These are phyloP conservation scores for Antennarius striatus DNA, from an alignment of 2,113 vertebrate genomes.

Conservation along the genomic window DNA sequence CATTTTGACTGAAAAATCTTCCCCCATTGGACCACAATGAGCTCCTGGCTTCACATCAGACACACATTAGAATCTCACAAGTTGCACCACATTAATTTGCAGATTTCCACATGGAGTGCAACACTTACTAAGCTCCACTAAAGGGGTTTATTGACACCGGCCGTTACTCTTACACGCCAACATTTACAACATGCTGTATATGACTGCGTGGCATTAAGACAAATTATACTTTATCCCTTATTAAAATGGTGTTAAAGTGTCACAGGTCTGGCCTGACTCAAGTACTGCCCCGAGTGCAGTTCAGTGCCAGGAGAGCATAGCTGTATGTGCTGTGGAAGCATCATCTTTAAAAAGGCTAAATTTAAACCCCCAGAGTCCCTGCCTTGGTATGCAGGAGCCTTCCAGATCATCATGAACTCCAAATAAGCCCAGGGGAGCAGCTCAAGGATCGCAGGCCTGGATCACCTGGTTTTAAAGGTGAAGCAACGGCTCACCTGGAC, in stretches of 20 bases:
- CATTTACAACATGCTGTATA: slow-evolving; percentile 39
- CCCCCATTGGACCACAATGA: too few species aligned
- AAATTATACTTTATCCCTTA: slow-evolving; percentile 64
- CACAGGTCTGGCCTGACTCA: slow-evolving; percentile 48
- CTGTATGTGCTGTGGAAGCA: slow-evolving; percentile 78
- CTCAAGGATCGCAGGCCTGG: slow-evolving; percentile 5
- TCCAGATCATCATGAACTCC: slow-evolving; percentile 80
- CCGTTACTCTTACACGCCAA: slow-evolving; percentile 39
- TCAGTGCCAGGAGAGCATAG: slow-evolving; percentile 64
- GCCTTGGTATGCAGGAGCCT: slow-evolving; percentile 73
- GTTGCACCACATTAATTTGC: too few species aligned
- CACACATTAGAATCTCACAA: too few species aligned
- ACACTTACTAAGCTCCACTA: too few species aligned
- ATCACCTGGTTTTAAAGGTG: slow-evolving; percentile 45
- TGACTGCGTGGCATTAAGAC: slow-evolving; percentile 38
- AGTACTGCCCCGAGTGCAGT: slow-evolving; percentile 53
- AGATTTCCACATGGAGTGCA: too few species aligned
- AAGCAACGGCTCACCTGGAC: slow-evolving; percentile 36
- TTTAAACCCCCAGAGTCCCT: slow-evolving; percentile 75
- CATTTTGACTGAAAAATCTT: too few species aligned
- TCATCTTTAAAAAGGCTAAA: slow-evolving; percentile 83
- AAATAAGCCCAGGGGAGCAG: slow-evolving; percentile 73
- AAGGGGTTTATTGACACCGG: slow-evolving; percentile 2
- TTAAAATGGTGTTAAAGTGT: slow-evolving; percentile 75
- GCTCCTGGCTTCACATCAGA: too few species aligned